These are phyloP conservation scores for Monopis laevigella DNA, from an alignment of 2,888 invertebrate species.

Conservation along the genomic window DNA sequence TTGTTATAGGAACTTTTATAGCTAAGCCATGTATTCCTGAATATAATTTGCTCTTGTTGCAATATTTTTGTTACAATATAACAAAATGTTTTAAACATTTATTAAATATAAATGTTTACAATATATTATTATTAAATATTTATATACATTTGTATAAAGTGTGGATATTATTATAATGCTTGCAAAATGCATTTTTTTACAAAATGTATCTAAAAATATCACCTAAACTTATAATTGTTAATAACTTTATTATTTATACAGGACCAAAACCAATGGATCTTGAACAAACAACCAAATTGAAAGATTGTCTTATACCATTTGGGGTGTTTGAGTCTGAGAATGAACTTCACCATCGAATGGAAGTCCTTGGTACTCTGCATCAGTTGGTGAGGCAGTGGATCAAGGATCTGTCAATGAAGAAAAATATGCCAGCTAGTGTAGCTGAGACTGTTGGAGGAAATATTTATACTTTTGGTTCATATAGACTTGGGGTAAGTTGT, in stretches of 20 bases:
- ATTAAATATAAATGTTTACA: too few relatives aligned
- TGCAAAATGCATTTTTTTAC: too few relatives aligned
- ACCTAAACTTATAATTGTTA: too few relatives aligned
- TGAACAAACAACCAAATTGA: constrained; percentile 79
- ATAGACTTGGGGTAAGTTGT: constrained; percentile 82
- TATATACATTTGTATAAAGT: too few relatives aligned
- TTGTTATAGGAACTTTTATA: too few relatives aligned
- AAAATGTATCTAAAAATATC: too few relatives aligned
- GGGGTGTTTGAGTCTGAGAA: constrained; percentile 91
- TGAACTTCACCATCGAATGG: constrained; percentile 90
- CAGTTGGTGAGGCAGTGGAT: constrained; percentile 95
- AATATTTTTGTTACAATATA: too few relatives aligned
- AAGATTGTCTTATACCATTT: constrained; percentile 80
- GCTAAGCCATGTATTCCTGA: too few relatives aligned
- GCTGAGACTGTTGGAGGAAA: constrained; percentile 96
- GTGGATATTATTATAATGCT: too few relatives aligned
- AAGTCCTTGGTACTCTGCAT: constrained; percentile 86
- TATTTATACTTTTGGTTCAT: constrained; percentile 99
- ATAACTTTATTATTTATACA: constrained; percentile 29
- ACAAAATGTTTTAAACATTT: too few relatives aligned
- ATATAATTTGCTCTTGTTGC: too few relatives aligned
- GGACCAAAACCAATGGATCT: constrained; percentile 82
- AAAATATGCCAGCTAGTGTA: constrained; percentile 92
- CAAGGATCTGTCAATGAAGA: constrained; percentile 83
- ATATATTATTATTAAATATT: too few relatives aligned